Conservation (phyloP, 2,113 vertebrate genomes). For the Canis aureus region DNA sequence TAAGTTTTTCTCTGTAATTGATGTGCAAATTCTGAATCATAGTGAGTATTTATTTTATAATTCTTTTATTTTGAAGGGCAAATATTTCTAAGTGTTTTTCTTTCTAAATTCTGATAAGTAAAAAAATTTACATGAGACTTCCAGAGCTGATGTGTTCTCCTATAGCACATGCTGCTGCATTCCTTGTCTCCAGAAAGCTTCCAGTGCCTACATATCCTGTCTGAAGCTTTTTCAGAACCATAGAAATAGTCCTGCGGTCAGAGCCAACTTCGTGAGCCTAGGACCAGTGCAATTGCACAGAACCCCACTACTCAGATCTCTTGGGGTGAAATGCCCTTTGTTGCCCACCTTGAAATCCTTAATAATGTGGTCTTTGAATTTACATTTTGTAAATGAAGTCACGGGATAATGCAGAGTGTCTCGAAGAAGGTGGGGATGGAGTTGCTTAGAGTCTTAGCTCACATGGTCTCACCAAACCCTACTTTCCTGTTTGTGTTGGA, state of each 20-base stretch:
- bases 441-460: background rate
- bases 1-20: background rate
- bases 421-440: background rate
- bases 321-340: background rate
- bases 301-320: background rate
- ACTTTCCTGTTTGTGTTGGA: background rate
- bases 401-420: too few relatives aligned
- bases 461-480: background rate
- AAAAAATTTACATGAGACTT: background rate
- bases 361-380: background rate
- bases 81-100: background rate
- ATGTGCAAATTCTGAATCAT: background rate
- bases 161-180: background rate
- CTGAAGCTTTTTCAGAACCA: background rate
- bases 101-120: background rate
- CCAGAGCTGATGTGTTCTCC: background rate
- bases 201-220: background rate
- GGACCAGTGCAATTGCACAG: too few relatives aligned
- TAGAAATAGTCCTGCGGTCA: background rate
- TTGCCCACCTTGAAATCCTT: background rate
- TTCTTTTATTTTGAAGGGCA: background rate
- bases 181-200: background rate
- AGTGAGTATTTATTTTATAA: background rate
- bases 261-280: background rate
- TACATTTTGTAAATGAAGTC: background rate